Evolutionary conservation across 1,140 invertebrate species (phyloP).

Genomic region (Argopecten irradians): DNA sequence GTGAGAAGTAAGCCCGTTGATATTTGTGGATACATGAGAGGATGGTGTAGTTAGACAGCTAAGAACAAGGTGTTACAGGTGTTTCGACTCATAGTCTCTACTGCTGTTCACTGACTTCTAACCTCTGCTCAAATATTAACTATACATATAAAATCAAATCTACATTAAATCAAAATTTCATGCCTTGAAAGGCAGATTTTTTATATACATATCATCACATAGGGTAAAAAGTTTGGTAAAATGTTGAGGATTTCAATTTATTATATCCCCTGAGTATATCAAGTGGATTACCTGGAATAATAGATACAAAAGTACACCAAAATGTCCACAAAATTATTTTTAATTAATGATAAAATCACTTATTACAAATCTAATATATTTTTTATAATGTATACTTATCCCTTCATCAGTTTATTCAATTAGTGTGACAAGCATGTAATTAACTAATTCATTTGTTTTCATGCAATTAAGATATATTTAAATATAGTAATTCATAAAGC

Average conservation of each 20-base stretch:
- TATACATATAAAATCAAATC: not conserved
- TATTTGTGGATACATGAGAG: not conserved
- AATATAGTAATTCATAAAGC: not conserved
- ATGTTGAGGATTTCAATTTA: too few relatives aligned
- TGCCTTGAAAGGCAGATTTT: too few relatives aligned
- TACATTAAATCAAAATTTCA: not conserved
- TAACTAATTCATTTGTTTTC: not conserved
- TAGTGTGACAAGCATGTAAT: not conserved
- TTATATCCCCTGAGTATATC: too few relatives aligned
- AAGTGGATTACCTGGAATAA: too few relatives aligned
- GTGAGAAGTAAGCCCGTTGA: too few relatives aligned
- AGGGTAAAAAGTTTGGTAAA: too few relatives aligned
- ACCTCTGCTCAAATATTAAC: not conserved
- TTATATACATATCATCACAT: too few relatives aligned
- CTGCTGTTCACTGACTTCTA: constrained; percentile 20
- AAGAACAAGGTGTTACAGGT: not conserved
- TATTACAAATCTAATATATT: too few relatives aligned
- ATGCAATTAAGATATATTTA: not conserved
- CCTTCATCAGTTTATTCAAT: not conserved
- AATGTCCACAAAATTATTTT: too few relatives aligned
- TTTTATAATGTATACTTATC: too few relatives aligned
- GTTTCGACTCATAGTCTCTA: not conserved
- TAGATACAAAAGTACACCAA: too few relatives aligned
- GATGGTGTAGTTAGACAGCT: not conserved
- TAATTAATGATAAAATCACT: too few relatives aligned